These are phyloP conservation scores for Nebria ingens DNA, from an alignment of 1,140 invertebrate genomes.

Conservation along the genomic window DNA sequence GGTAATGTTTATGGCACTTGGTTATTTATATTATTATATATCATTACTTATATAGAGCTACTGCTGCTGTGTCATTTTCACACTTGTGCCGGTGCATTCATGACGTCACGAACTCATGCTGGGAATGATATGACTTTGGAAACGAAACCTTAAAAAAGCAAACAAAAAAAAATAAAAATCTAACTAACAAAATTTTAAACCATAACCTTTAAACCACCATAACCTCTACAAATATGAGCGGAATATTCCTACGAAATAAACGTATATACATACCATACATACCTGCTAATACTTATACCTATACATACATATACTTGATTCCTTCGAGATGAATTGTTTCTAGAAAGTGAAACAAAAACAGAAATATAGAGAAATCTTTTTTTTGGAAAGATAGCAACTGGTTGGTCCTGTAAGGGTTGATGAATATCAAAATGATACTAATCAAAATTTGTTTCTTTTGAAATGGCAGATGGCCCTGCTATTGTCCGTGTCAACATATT, in stretches of 20 bases:
- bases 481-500: slow-evolving; percentile 93
- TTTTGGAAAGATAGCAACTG: neutral
- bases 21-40: too few species aligned
- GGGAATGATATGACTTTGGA: slow-evolving; percentile 9
- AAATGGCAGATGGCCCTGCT: slow-evolving; percentile 70
- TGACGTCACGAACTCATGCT: slow-evolving; percentile 3
- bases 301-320: neutral
- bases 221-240: neutral
- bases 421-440: neutral
- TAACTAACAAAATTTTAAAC: neutral
- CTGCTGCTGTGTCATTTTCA: neutral
- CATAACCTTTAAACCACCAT: neutral
- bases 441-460: slow-evolving; percentile 24
- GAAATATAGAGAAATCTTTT: too few species aligned
- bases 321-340: neutral
- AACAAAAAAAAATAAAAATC: neutral
- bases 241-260: neutral
- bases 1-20: slow-evolving; percentile 1
- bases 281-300: too few species aligned
- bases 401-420: neutral
- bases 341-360: too few species aligned
- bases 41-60: neutral
- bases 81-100: neutral
- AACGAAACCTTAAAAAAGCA: too few species aligned
- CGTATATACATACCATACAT: too few species aligned